phyloP scores from a whole-genome alignment of 2,113 vertebrate genomes.

The Lasiurus cinereus region DNA sequence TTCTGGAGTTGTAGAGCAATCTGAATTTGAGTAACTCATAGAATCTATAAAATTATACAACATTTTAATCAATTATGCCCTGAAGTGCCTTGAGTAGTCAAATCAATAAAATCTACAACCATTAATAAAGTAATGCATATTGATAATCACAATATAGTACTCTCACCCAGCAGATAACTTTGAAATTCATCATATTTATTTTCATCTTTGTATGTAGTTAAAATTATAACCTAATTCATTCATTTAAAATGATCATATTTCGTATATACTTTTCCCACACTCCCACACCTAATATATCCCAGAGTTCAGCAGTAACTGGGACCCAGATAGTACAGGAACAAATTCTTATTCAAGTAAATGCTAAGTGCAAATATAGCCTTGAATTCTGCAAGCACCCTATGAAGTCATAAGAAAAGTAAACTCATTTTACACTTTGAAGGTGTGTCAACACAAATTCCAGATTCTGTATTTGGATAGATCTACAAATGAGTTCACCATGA shows the following conservation, averaged over 20 bases:
- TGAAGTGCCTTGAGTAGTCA: slow-evolving; percentile 11
- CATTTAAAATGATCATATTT: background rate
- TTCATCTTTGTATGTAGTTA: background rate
- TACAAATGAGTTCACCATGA: background rate
- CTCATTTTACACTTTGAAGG: background rate
- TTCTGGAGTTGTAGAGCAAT: slow-evolving; percentile 51
- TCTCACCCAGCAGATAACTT: background rate
- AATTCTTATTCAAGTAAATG: background rate
- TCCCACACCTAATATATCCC: background rate
- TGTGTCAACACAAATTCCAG: background rate
- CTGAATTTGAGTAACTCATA: slow-evolving; percentile 51
- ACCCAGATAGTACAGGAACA: background rate
- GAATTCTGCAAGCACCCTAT: background rate
- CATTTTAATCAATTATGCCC: slow-evolving; percentile 28
- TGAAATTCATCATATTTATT: background rate
- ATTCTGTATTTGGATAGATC: background rate
- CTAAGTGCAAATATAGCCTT: background rate
- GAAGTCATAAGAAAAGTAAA: slow-evolving; percentile 1
- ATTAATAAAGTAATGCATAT: slow-evolving; percentile 34
- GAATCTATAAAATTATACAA: slow-evolving; percentile 36
- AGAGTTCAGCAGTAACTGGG: background rate
- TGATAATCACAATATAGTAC: background rate
- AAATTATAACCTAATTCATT: background rate
- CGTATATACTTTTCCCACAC: background rate
- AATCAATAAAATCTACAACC: slow-evolving; percentile 48